Percentiles rank a stretch among this genome's conserved stretches.
These are phyloP conservation scores for Anneissia japonica DNA, from an alignment of 35 echinoderm and acorn worm species.

Conservation along the genomic window DNA sequence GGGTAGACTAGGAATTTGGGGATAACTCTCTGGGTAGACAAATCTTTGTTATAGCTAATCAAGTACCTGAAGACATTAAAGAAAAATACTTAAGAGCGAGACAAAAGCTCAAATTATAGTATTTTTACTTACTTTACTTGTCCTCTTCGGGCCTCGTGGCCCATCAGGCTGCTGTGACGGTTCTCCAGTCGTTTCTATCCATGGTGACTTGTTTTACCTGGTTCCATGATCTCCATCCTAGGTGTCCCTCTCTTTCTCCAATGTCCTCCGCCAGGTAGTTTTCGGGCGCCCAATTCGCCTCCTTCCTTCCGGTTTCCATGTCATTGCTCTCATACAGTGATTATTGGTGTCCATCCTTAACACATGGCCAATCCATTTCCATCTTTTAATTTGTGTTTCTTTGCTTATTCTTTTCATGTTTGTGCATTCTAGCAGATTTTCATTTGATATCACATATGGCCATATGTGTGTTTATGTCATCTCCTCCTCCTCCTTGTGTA, in stretches of 20 bases:
- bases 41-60: no score
- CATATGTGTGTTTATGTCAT: no score
- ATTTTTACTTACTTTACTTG: neutral
- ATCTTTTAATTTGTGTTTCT: neutral
- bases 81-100: no score
- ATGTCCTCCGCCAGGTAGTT: no score
- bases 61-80: no score
- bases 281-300: neutral
- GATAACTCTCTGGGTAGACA: no score
- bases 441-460: no score
- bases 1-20: no score
- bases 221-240: no score
- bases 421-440: no score
- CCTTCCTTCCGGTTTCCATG: neutral
- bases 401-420: neutral
- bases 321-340: neutral
- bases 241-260: no score
- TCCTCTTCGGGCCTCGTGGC: neutral
- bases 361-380: slow-evolving; percentile 15
- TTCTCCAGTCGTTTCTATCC: slow-evolving; percentile 11
- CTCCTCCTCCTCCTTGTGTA: neutral
- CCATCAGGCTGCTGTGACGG: neutral
- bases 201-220: neutral
- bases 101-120: no score
- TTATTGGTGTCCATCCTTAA: neutral